phyloP scores from a whole-genome alignment of 2,113 vertebrate genomes.

The Chloebia gouldiae region DNA sequence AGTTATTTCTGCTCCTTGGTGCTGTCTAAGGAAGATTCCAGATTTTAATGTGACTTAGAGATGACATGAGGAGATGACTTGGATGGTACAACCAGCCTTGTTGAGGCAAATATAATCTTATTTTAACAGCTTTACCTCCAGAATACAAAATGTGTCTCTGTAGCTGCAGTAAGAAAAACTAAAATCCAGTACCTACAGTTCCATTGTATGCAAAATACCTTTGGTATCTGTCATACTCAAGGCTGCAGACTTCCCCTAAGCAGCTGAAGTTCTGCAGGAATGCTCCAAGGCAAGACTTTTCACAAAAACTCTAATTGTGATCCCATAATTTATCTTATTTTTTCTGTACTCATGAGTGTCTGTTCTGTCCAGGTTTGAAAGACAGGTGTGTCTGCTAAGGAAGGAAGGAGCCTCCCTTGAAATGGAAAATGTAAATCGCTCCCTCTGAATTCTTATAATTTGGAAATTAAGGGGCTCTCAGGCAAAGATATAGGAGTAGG shows the following conservation, averaged over 20 bases:
- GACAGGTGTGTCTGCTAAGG: too few species aligned
- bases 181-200: neutral
- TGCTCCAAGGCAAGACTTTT: neutral
- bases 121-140: neutral
- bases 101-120: neutral
- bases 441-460: too few species aligned
- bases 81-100: neutral
- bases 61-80: neutral
- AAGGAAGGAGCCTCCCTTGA: too few species aligned
- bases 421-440: too few species aligned
- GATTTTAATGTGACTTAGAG: neutral
- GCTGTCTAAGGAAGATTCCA: neutral
- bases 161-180: neutral
- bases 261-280: neutral
- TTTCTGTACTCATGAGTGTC: neutral
- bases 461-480: too few species aligned
- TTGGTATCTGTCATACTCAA: neutral
- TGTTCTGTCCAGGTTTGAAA: too few species aligned
- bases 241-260: neutral
- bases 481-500: too few species aligned
- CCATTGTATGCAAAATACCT: neutral
- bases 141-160: neutral
- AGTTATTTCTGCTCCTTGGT: neutral
- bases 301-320: neutral
- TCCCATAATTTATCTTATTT: neutral